These are phyloP conservation scores for Megaceryle alcyon DNA, from an alignment of 2,797 vertebrate genomes.

Conservation along the genomic window DNA sequence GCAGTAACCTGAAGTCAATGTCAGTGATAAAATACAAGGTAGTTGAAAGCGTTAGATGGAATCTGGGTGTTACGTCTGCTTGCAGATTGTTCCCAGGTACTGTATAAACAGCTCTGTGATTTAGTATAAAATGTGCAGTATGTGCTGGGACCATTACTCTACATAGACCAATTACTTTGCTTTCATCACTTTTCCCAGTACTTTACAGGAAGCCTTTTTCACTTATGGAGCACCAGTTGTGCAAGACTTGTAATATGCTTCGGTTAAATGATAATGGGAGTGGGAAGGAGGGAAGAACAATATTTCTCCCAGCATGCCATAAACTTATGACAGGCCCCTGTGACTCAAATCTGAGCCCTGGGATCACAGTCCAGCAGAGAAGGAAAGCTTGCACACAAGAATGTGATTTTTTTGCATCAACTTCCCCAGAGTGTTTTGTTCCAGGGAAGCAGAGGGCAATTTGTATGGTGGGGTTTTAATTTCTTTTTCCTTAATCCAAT, in stretches of 20 bases:
- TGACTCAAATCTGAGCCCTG: neutral
- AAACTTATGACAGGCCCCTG: neutral
- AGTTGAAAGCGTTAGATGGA: neutral
- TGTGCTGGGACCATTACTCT: neutral
- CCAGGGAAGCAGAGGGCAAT: neutral
- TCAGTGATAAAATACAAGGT: neutral
- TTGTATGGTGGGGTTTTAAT: neutral
- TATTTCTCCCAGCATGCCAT: neutral
- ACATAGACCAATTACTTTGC: neutral
- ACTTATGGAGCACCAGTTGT: neutral
- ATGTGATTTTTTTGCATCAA: neutral
- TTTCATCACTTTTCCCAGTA: neutral
- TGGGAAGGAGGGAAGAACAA: neutral
- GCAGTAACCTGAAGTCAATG: neutral
- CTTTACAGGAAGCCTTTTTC: neutral
- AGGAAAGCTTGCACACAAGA: neutral
- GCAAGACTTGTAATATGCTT: neutral
- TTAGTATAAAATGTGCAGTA: neutral
- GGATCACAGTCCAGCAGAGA: neutral
- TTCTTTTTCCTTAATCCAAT: neutral
- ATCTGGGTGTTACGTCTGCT: neutral
- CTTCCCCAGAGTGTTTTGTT: neutral
- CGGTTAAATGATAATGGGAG: neutral
- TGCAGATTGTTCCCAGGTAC: neutral
- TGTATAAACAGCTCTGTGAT: neutral